Percentiles rank a stretch among this genome's conserved stretches.
phyloP scores from a whole-genome alignment of 2,113 vertebrate genomes.

The Elephantulus edwardii region DNA sequence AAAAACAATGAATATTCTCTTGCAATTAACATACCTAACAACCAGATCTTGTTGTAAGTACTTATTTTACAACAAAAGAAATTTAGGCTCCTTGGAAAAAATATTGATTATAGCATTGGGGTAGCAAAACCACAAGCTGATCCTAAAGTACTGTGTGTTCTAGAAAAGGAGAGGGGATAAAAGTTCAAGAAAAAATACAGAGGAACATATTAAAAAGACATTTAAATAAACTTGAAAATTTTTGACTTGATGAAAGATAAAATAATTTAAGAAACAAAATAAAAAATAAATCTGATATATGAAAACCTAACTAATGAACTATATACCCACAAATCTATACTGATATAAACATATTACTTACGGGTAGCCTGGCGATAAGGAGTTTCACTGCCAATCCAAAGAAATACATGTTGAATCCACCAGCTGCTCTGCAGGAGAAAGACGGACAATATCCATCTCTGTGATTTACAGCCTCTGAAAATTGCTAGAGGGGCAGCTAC shows the following conservation, averaged over 20 bases:
- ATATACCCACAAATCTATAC: neutral
- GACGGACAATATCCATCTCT: too few relatives aligned
- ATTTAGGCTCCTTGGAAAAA: neutral
- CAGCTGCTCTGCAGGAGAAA: too few relatives aligned
- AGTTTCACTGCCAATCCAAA: too few relatives aligned
- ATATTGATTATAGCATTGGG: neutral
- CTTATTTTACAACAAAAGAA: neutral
- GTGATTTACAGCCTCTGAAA: too few relatives aligned
- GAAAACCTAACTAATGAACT: neutral
- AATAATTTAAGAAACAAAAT: neutral
- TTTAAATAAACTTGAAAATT: neutral
- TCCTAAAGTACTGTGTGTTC: neutral
- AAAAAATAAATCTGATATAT: neutral
- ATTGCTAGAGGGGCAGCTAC: too few relatives aligned
- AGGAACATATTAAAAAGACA: neutral
- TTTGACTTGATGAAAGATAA: neutral
- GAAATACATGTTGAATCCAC: too few relatives aligned
- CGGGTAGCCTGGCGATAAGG: too few relatives aligned
- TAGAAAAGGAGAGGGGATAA: too few relatives aligned
- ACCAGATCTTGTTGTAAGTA: neutral
- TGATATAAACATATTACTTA: too few relatives aligned
- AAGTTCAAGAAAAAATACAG: neutral
- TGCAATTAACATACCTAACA: neutral
- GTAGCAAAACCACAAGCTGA: neutral
- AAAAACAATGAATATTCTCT: neutral